Base-by-base conservation (phyloP, 2,888 invertebrate genomes). In the Pyralis farinalis region DNA sequence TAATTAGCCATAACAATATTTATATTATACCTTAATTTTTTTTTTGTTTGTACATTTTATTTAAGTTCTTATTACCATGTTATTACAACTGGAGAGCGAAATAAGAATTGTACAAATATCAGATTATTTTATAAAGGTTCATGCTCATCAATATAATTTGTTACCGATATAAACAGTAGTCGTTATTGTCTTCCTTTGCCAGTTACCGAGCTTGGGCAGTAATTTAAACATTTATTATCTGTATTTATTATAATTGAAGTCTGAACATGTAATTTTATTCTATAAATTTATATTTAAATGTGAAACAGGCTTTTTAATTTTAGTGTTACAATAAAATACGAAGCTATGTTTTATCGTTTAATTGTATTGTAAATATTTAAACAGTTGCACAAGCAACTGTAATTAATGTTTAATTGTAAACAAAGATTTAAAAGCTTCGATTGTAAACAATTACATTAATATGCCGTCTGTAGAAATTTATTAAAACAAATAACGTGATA, bases 401-500 rank as follows among this genome's bases (percentile, higher is more conserved):
- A n/a, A n/a, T n/a, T n/a, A n/a, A n/a, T n/a, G n/a, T n/a, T 8
- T 25, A 8, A 5, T 25, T 25, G 7, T n/a, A 25, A 16, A 16
- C 16, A 16, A 16, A 16, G 16, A 16, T 16, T 16, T 16, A 16
- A 16, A n/a, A 16, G 34, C 12, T 25, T 37, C 52, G 45, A 43
- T 40, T 48, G 39, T 53, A 53, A 47, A 43, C 37, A 42, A 40
- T 42, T 51, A 43, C 52, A 55, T 50, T 40, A 39, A 49, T 52
- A 47, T 57, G 53, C 52, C 50, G 54, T 62, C 56, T 55, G 42
- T 51, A 52, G 46, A 52, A 52, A 46, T 53, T 45, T 51, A 39
- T 41, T 56, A 51, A 47, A 43, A 46, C 46, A 61, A 63, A 63
- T 65, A 68, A 70, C 63, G 82, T 82, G 83, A 83, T 81, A 82